These are phyloP conservation scores for Phocoena sinus DNA, from an alignment of 2,113 vertebrate species.

Conservation along the genomic window DNA sequence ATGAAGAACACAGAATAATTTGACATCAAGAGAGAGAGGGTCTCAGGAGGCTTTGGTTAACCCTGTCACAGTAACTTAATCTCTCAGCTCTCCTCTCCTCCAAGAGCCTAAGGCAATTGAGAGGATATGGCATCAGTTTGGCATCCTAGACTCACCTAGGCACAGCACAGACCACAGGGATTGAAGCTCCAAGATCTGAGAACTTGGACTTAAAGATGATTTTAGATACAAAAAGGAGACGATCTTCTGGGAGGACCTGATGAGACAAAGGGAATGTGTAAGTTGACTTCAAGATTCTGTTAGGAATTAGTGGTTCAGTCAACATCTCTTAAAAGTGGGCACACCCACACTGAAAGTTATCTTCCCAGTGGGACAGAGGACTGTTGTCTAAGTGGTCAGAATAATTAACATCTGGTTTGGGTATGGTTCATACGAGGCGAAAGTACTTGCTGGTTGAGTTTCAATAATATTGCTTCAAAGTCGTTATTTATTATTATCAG, in stretches of 20 bases:
- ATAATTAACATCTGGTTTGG: background rate
- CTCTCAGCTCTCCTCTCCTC: too few species aligned
- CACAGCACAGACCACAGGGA: background rate
- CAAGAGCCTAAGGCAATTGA: too few species aligned
- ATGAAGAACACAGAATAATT: background rate
- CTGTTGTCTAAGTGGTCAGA: background rate
- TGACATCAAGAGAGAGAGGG: background rate
- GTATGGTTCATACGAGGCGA: background rate
- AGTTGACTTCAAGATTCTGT: background rate
- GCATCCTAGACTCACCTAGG: background rate
- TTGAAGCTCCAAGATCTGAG: background rate
- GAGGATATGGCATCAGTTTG: background rate
- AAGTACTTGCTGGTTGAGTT: background rate
- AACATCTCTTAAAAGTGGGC: background rate
- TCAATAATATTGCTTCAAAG: background rate
- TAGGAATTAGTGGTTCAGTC: background rate
- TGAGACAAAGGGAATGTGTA: background rate
- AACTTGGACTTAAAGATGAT: background rate
- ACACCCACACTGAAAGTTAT: accelerated
- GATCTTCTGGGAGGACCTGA: background rate
- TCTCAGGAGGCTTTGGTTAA: background rate
- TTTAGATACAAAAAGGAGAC: background rate
- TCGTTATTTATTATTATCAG: background rate
- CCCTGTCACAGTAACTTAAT: background rate
- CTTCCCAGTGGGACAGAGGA: background rate